Evolutionary conservation across 2,113 vertebrate genomes (phyloP).

Genomic region (Percina caprodes): DNA sequence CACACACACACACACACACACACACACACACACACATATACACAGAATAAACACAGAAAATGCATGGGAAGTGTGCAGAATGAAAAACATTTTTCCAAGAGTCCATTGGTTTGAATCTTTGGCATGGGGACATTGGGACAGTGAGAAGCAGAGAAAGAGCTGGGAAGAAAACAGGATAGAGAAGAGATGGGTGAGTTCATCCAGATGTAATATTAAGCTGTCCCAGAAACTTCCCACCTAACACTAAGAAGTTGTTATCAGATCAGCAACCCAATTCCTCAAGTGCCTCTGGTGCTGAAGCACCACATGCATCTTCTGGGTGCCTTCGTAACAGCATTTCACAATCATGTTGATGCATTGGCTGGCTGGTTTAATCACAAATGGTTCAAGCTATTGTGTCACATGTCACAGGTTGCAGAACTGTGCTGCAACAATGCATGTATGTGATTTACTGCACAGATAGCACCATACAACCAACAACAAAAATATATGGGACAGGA

Average conservation of each 20-base stretch:
- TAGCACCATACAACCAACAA: not conserved
- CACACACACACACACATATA: not conserved
- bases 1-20: slow-evolving; percentile 22
- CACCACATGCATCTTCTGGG: slow-evolving; percentile 72
- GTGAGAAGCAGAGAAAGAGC: slow-evolving; percentile 23
- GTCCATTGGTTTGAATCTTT: slow-evolving; percentile 35
- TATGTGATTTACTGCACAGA: slow-evolving; percentile 43
- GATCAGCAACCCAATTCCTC: slow-evolving; percentile 81
- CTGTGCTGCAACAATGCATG: slow-evolving; percentile 2
- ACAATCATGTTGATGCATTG: slow-evolving; percentile 56
- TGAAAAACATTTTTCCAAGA: slow-evolving; percentile 18
- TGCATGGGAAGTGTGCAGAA: slow-evolving; percentile 26
- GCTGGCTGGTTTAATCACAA: slow-evolving; percentile 64
- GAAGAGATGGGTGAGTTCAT: slow-evolving; percentile 55
- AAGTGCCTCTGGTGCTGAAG: slow-evolving; percentile 71
- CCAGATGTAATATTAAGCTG: slow-evolving; percentile 77
- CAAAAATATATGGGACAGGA: slow-evolving; percentile 10
- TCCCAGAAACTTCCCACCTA: slow-evolving; percentile 77
- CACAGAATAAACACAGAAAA: not conserved
- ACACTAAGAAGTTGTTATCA: slow-evolving; percentile 72
- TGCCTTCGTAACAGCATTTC: slow-evolving; percentile 49
- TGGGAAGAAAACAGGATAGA: slow-evolving; percentile 10
- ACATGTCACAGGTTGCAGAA: slow-evolving; percentile 34
- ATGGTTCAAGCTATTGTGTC: slow-evolving; percentile 38
- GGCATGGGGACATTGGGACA: slow-evolving; percentile 21